phyloP scores from a whole-genome alignment of 2,797 vertebrate species.

The Danio tinwini region DNA sequence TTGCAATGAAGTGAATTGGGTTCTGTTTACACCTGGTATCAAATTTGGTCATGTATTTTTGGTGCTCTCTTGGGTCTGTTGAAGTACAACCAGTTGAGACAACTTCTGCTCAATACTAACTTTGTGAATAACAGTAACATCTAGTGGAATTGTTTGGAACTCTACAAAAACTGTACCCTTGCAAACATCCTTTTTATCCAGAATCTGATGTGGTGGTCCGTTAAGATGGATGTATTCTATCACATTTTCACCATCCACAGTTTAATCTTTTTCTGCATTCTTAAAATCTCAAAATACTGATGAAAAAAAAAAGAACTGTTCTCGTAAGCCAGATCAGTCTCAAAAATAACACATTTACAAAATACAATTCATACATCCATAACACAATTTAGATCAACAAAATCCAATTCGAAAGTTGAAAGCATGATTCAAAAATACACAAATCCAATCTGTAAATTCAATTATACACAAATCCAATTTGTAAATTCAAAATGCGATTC shows the following conservation, averaged over 20 bases:
- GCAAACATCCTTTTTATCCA: not conserved
- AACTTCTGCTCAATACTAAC: not conserved
- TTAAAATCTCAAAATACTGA: not conserved
- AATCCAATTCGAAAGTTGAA: too few species aligned
- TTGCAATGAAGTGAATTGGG: conserved; percentile 1
- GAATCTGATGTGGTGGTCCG: too few species aligned
- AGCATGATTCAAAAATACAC: too few species aligned
- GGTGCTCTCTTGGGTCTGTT: not conserved
- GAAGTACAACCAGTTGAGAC: not conserved
- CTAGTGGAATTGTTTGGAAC: conserved; percentile 29
- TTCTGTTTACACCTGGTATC: not conserved
- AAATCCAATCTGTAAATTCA: too few species aligned
- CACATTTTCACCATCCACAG: not conserved
- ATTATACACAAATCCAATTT: too few species aligned
- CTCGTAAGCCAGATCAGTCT: too few species aligned
- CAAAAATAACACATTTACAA: too few species aligned
- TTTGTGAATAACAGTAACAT: conserved; percentile 25
- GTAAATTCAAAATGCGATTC: too few species aligned
- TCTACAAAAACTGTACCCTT: not conserved
- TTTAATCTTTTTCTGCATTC: not conserved
- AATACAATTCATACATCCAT: too few species aligned
- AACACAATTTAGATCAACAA: too few species aligned
- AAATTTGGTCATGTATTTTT: too few species aligned
- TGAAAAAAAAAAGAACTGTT: not conserved
- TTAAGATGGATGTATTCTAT: not conserved